These are phyloP conservation scores for Oscheius sp. DNA, from an alignment of 2,888 invertebrate species.

Conservation along the genomic window DNA sequence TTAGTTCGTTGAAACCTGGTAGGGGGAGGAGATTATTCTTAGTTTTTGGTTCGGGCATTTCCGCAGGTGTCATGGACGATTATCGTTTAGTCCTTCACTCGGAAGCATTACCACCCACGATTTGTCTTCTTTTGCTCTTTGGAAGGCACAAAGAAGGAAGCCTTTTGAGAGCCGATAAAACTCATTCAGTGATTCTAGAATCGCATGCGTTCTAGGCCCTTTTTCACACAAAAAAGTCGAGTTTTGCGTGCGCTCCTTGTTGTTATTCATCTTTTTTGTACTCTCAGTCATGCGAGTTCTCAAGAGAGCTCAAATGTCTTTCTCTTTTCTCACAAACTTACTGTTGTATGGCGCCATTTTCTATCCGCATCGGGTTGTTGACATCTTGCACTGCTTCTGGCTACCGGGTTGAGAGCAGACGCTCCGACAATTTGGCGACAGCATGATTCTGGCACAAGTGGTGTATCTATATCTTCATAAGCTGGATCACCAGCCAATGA, in stretches of 20 bases:
- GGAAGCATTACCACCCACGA: slow-evolving; percentile 6
- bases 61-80: neutral
- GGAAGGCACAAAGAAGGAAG: too few relatives aligned
- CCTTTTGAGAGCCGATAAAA: neutral
- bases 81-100: slow-evolving; percentile 2
- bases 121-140: neutral
- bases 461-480: slow-evolving; percentile 23
- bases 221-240: neutral
- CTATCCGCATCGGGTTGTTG: slow-evolving; percentile 54
- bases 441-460: slow-evolving; percentile 57
- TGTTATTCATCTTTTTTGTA: slow-evolving; percentile 19
- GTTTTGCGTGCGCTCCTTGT: neutral
- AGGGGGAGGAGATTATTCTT: too few relatives aligned
- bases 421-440: slow-evolving; percentile 57
- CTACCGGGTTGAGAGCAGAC: slow-evolving; percentile 56
- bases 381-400: slow-evolving; percentile 56
- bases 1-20: too few relatives aligned
- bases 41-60: too few relatives aligned
- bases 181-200: neutral
- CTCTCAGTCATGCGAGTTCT: neutral
- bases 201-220: neutral
- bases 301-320: too few relatives aligned
- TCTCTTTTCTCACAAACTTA: slow-evolving; percentile 27
- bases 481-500: slow-evolving; percentile 9
- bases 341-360: slow-evolving; percentile 56